Evolutionary conservation across 1,140 invertebrate species (phyloP).

Genomic region (Caenorhabditis brenneri): DNA sequence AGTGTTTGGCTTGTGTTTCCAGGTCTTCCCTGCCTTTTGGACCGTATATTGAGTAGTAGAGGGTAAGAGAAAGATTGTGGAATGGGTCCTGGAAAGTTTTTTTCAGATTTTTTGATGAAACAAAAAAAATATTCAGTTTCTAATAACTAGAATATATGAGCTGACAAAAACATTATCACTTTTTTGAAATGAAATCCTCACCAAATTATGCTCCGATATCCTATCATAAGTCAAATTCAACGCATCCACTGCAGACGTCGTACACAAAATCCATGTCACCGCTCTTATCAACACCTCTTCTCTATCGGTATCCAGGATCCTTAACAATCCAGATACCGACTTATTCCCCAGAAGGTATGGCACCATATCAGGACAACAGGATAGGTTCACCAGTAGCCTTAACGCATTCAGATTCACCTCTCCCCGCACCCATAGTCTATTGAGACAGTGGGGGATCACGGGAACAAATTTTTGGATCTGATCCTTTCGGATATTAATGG

Average conservation of each 20-base stretch:
- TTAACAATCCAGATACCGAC: slow-evolving; percentile 59
- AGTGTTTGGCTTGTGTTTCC: not conserved
- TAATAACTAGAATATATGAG: slow-evolving; percentile 51
- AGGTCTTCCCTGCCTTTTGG: slow-evolving; percentile 58
- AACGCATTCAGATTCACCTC: slow-evolving; percentile 74
- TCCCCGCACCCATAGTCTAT: slow-evolving; percentile 60
- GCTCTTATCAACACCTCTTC: slow-evolving; percentile 60
- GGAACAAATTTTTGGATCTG: slow-evolving; percentile 55
- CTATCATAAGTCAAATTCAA: slow-evolving; percentile 60
- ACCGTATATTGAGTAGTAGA: slow-evolving; percentile 55
- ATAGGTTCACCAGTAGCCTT: slow-evolving; percentile 77
- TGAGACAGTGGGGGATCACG: slow-evolving; percentile 58
- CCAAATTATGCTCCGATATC: slow-evolving; percentile 52
- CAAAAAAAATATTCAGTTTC: too few species aligned
- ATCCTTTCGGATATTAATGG: slow-evolving; percentile 53
- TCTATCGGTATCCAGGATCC: slow-evolving; percentile 64
- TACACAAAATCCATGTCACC: slow-evolving; percentile 63
- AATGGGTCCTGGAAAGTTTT: slow-evolving; percentile 51
- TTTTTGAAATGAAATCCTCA: too few species aligned
- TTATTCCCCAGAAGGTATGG: slow-evolving; percentile 76
- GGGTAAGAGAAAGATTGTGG: slow-evolving; percentile 54
- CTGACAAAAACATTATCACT: too few species aligned
- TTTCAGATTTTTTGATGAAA: too few species aligned
- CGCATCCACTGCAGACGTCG: slow-evolving; percentile 60
- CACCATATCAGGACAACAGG: slow-evolving; percentile 76